A percentile compares a stretch with the other conserved stretches of the same genome.
Conservation (phyloP, 2,888 invertebrate species). For the Eurytoma adleriae region DNA sequence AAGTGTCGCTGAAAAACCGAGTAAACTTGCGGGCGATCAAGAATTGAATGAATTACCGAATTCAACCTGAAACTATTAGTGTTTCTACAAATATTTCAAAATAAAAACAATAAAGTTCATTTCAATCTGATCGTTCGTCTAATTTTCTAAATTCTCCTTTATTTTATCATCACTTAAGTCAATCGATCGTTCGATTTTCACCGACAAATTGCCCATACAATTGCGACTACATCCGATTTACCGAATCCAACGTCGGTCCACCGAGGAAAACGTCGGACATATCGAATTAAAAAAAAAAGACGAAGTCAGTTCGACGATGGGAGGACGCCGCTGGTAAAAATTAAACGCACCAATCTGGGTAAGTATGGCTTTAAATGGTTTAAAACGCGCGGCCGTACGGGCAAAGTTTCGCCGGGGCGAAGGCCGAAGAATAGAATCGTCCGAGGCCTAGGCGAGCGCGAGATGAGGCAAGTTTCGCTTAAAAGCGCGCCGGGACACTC, state of each 20-base stretch:
- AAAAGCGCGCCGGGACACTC: conserved; percentile 21
- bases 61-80: conserved; percentile 29
- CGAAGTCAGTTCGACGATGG: too few relatives aligned
- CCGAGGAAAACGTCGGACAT: too few relatives aligned
- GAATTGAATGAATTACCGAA: conserved; percentile 10
- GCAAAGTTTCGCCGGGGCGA: not conserved
- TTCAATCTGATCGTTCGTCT: conserved; percentile 11
- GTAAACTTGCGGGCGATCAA: conserved; percentile 8
- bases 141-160: conserved; percentile 9
- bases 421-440: not conserved
- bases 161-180: not conserved
- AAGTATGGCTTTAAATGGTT: too few relatives aligned
- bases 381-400: too few relatives aligned
- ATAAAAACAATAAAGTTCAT: conserved; percentile 26
- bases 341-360: too few relatives aligned
- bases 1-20: not conserved
- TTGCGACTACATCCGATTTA: too few relatives aligned
- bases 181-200: too few relatives aligned
- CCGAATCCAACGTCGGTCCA: too few relatives aligned
- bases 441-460: conserved; percentile 7
- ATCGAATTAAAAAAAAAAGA: too few relatives aligned
- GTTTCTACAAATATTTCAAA: conserved; percentile 31
- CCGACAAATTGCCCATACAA: too few relatives aligned
- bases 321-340: too few relatives aligned
- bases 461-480: not conserved